These are phyloP conservation scores for Drosophila nebulosa DNA, from an alignment of 1,140 invertebrate species.

Conservation along the genomic window DNA sequence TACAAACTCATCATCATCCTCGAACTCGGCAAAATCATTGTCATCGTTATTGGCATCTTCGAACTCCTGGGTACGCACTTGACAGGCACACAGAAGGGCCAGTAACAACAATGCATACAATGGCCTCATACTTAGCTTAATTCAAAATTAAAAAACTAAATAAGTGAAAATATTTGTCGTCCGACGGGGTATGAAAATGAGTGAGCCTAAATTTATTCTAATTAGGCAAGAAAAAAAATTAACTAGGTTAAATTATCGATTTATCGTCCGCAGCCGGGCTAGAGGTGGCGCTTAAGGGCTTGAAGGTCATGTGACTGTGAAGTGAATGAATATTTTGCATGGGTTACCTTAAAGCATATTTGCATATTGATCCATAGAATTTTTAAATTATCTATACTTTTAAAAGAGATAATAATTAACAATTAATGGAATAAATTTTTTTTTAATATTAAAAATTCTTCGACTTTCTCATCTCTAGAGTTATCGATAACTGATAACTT, in stretches of 20 bases:
- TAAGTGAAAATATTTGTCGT: conserved; percentile 59
- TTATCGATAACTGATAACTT: neutral
- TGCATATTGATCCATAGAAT: too few species aligned
- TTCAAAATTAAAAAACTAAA: conserved; percentile 46
- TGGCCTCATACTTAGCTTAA: conserved; percentile 57
- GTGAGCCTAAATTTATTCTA: conserved; percentile 53
- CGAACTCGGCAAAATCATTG: conserved; percentile 98
- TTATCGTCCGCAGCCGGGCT: neutral
- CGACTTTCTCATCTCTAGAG: neutral
- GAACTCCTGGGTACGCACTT: conserved; percentile 33
- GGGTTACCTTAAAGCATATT: too few species aligned
- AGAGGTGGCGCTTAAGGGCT: neutral
- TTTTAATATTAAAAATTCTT: neutral
- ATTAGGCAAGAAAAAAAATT: conserved; percentile 51
- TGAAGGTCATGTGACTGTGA: neutral
- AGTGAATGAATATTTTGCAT: neutral
- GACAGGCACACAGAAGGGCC: conserved; percentile 52
- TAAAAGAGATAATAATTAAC: too few species aligned
- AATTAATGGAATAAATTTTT: too few species aligned
- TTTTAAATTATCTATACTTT: too few species aligned
- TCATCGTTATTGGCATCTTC: conserved; percentile 84
- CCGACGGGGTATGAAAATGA: neutral
- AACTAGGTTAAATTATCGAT: conserved; percentile 65
- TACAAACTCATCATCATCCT: conserved; percentile 94
- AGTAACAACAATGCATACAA: conserved; percentile 58